Base-by-base conservation (phyloP, 2,888 invertebrate species). In the Zelleria hepariella region DNA sequence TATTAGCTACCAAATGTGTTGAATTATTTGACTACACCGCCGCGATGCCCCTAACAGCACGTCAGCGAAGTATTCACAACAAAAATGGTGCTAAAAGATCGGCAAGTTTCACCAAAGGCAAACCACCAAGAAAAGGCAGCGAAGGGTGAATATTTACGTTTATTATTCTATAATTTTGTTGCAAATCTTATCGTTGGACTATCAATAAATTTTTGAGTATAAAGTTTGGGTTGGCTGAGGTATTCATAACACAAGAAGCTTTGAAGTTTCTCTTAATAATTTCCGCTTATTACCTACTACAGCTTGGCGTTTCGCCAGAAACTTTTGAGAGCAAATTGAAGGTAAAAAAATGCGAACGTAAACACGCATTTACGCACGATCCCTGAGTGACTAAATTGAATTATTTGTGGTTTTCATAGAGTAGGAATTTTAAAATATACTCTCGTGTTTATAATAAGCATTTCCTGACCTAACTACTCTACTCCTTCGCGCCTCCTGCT, bases 1-100 rank as follows among this genome's bases (percentile, higher is more conserved):
- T 42, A 2, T 42, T 10, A 42, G 32, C 32, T 5, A 4, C 32
- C 15, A 32, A 42, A 42, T 10, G 10, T 15, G 32, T 10, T 42
- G 10, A 42, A 15, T 42, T 42, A 15, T 15, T 42, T 42, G 2
- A 42, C 15, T 10, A 42, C 10, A 10, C 10, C 32, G 4, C 10
- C 32, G n/a, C 64, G 68, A 88, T 87, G 87, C 83, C 87, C 57
- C 66, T 87, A 55, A 86, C 86, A 63, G 84, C 80, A 32, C 77
- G 87, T 61, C 87, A 87, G 71, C 70, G 87, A 62, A 86, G 82
- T 72, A 83, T 86, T 65, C 81, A 86, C 64, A 82, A 78, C 67
- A 87, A 86, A 74, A 86, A 83, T 76, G 83, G 79, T 56, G 73
- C 80, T 48, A 88, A 86, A 78, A 75, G 83, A 66, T 65, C 78